A percentile compares a stretch with the other conserved stretches of the same genome.
Evolutionary conservation across 2,888 invertebrate species (phyloP).

Genomic region (Lithophane semibrunnea): DNA sequence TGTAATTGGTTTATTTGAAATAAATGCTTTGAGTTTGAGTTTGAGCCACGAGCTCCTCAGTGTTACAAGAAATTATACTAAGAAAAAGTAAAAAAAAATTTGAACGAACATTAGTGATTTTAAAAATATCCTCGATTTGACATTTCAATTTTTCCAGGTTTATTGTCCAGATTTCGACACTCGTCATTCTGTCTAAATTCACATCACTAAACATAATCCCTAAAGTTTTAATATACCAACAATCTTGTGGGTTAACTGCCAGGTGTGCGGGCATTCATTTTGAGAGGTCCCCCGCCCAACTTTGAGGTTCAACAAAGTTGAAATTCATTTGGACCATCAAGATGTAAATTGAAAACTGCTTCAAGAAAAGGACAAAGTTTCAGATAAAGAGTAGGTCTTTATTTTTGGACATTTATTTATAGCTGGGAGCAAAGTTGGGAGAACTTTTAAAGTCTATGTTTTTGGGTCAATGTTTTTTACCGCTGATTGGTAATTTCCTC

Average conservation of each 20-base stretch:
- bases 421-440: not conserved
- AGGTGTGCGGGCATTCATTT: constrained; percentile 43
- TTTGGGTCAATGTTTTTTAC: not conserved
- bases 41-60: no score
- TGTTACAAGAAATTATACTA: not conserved
- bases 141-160: not conserved
- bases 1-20: no score
- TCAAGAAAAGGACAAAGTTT: constrained; percentile 1
- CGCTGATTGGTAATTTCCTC: constrained; percentile 2
- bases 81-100: not conserved
- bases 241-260: constrained; percentile 20
- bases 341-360: constrained; percentile 7
- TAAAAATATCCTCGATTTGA: not conserved
- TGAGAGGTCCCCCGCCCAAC: constrained; percentile 19
- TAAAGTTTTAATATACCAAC: constrained; percentile 21
- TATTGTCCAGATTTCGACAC: not conserved
- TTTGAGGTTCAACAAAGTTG: constrained; percentile 34
- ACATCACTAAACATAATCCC: constrained; percentile 8
- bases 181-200: not conserved
- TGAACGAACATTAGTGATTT: not conserved
- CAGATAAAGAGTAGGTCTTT: not conserved
- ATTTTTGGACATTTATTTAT: constrained; percentile 12
- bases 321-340: constrained; percentile 43
- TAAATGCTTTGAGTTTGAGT: no score
- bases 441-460: constrained; percentile 9